Conservation (phyloP, 2,888 invertebrate genomes). For the Eudasyphora cyanicolor region DNA sequence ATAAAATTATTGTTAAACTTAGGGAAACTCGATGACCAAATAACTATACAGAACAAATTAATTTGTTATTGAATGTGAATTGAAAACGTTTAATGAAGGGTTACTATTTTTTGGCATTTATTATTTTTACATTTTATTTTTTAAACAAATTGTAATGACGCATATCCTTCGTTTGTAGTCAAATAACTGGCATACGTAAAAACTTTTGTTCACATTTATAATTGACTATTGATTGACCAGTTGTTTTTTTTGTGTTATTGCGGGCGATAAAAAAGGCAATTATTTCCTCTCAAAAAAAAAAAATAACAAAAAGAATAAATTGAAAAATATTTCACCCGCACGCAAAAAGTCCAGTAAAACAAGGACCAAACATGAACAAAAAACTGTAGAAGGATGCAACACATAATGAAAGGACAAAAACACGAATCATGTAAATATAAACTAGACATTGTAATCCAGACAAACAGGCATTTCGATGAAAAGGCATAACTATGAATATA, state of each 20-base stretch:
- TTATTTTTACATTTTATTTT: not conserved
- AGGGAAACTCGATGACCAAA: no score
- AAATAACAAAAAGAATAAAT: slow-evolving; percentile 1
- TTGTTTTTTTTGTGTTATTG: no score
- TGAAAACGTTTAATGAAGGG: no score
- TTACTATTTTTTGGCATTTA: no score
- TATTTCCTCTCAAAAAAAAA: slow-evolving; percentile 16
- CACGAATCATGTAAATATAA: slow-evolving; percentile 3
- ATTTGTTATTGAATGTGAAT: no score
- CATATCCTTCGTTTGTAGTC: not conserved
- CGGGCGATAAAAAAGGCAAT: slow-evolving; percentile 49
- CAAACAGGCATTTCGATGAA: not conserved
- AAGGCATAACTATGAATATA: no score
- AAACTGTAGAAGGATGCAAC: not conserved
- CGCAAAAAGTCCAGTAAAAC: slow-evolving; percentile 6
- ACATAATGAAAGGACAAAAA: not conserved
- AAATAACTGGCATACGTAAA: not conserved
- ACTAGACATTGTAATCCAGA: not conserved
- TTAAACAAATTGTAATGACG: not conserved
- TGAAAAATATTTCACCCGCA: slow-evolving; percentile 24
- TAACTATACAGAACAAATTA: no score
- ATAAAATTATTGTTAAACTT: no score
- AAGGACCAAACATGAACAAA: not conserved
- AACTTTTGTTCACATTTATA: not conserved
- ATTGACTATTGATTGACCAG: slow-evolving; percentile 56